These are phyloP conservation scores for Gerris lacustris DNA, from an alignment of 2,888 invertebrate species.

Conservation along the genomic window DNA sequence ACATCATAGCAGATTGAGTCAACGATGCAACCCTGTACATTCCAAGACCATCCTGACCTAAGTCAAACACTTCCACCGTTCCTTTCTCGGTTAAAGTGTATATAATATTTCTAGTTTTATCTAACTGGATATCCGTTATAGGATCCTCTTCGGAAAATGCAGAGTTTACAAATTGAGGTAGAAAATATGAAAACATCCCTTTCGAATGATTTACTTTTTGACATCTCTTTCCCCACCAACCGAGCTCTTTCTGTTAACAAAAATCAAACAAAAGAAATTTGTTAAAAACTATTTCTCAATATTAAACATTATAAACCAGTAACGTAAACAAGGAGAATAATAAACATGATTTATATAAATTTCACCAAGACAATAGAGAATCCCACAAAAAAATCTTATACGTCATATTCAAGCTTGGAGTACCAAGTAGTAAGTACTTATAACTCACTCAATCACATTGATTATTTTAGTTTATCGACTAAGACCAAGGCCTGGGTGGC, in stretches of 20 bases:
- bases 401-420: no score
- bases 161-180: slow-evolving; percentile 79
- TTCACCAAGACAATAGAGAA: no score
- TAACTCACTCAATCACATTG: no score
- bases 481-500: no score
- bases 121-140: slow-evolving; percentile 75
- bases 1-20: slow-evolving; percentile 45
- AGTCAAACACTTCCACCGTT: slow-evolving; percentile 75
- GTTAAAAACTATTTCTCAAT: neutral
- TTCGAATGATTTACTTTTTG: slow-evolving; percentile 90
- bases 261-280: slow-evolving; percentile 9
- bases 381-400: no score
- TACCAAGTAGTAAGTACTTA: no score
- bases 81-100: slow-evolving; percentile 85
- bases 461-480: no score
- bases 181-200: slow-evolving; percentile 69
- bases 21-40: slow-evolving; percentile 60
- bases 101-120: slow-evolving; percentile 75
- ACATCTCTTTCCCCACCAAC: slow-evolving; percentile 91
- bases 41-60: slow-evolving; percentile 63
- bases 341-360: no score
- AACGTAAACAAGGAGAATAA: no score
- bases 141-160: slow-evolving; percentile 80
- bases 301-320: no score
- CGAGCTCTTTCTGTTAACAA: slow-evolving; percentile 55